These are phyloP conservation scores for Irena cyanogastra DNA, from an alignment of 2,113 vertebrate genomes.

Conservation along the genomic window DNA sequence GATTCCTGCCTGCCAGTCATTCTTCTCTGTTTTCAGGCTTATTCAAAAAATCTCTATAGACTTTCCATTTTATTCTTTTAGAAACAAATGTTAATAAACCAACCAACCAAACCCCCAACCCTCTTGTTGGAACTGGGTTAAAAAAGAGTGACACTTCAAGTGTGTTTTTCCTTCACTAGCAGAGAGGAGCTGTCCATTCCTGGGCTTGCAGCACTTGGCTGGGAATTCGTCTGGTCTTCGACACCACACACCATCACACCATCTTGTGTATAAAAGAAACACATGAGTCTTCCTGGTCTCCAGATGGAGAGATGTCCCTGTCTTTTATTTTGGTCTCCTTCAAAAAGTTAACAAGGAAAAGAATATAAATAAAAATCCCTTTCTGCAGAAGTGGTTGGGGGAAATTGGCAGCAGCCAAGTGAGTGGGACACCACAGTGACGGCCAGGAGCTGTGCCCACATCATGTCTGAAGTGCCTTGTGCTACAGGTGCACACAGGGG, in stretches of 20 bases:
- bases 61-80: background rate
- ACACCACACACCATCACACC: background rate
- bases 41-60: background rate
- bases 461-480: background rate
- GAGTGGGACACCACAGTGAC: background rate
- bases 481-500: rapidly evolving
- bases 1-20: background rate
- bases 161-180: no score
- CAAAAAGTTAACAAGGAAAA: background rate
- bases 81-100: background rate
- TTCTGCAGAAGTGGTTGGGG: background rate
- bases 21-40: background rate
- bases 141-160: background rate
- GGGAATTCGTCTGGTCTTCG: background rate
- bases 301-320: background rate
- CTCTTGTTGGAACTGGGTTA: background rate
- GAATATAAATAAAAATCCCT: no score
- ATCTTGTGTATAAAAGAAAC: background rate
- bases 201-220: background rate
- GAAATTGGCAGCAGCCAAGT: background rate
- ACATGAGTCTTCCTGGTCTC: background rate
- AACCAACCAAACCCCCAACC: rapidly evolving
- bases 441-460: background rate
- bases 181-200: background rate
- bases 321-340: background rate